Evolutionary conservation across 2,113 vertebrate species (phyloP), one percentile per base, ranked within the genome.

Genomic region (Tragelaphus strepsiceros): DNA sequence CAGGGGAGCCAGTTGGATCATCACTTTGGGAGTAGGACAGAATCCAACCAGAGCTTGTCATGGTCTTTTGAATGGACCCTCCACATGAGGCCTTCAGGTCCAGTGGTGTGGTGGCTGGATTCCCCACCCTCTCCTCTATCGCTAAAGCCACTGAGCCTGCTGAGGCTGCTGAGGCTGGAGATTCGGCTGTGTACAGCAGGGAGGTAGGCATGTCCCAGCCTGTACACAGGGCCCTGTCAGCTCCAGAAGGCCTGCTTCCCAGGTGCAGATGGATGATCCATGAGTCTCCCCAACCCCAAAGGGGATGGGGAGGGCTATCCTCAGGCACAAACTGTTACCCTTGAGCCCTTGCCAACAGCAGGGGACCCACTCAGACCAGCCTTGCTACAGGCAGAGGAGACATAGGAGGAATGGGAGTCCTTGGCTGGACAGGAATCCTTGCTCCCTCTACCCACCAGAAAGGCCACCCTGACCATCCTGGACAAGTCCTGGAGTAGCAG

Each of bases 51-150:
- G 99, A 99, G 98, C 90, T 96, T 99, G 32, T 99, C 99, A 2
- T 98, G 98, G 97, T 99, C 99, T 22, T 99, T 99, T 0, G 99
- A 99, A 78, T 99, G 98, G 99, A 98, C 98, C 0, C 98, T 99
- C 77, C 98, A 98, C 0, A 53, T 85, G 0, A 90, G 90, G n/a
- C 84, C 98, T 59, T 81, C 96, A 0, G 98, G 97, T 7, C 91
- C 88, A 26, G 98, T 98, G 6, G 19, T 85, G 3, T 97, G 94
- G 71, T 51, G 87, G 21, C 80, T 98, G 2, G 97, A 90, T 2
- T 98, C 98, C 28, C 98, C 98, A 0, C 97, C 98, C 1, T 90
- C 51, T 98, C 98, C 32, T 99, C 99, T 14, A 98, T 99, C 96
- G 97, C 98, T 0, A 98, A 98, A 6, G 54, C 98, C 89, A 85